Evolutionary conservation across 2,888 invertebrate species (phyloP), one percentile per base, ranked within the genome.

Genomic region (Galeruca laticollis): DNA sequence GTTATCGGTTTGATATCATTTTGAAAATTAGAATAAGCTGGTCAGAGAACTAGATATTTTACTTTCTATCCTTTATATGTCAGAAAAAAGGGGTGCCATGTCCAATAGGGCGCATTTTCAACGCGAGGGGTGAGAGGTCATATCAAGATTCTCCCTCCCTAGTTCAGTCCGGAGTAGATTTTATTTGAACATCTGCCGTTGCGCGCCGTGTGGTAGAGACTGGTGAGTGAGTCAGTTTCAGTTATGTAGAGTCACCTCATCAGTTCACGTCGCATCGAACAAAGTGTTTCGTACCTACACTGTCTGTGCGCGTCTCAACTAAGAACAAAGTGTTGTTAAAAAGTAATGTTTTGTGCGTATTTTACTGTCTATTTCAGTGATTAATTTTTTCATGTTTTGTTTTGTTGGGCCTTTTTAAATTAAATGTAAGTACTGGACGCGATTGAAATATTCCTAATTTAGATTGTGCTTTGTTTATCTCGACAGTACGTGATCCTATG

Each of bases 181-280:
- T 80, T 79, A 79, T 79, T 78, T 66, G 76, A 79, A 78, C 80
- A 81, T 78, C 81, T 80, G 80, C 79, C 77, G 75, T 75, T 72
- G 78, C 72, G 72, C 73, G 75, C 75, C 75, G 77, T 75, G 75
- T 79, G 78, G 79, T 77, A 77, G 78, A 76, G 75, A 70, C 70
- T 70, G 74, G 63, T 63, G 40, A 70, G 73, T 68, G 66, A 70
- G 70, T 70, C 68, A 70, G 73, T 73, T 72, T 70, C 70, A 72
- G 73, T 73, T 73, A 70, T 61, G 69, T 60, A 73, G 66, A 68
- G 72, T 59, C 66, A 35, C 54, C 61, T 54, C 43, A 57, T 43
- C 51, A 51, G 69, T 59, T 51, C 56, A 64, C 54, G 54, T 54
- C 68, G 60, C 40, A 37, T 37, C 43, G 62, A 64, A 69, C 60